Base-by-base conservation (phyloP, 2,113 vertebrate genomes). In the Sisor rabdophorus region DNA sequence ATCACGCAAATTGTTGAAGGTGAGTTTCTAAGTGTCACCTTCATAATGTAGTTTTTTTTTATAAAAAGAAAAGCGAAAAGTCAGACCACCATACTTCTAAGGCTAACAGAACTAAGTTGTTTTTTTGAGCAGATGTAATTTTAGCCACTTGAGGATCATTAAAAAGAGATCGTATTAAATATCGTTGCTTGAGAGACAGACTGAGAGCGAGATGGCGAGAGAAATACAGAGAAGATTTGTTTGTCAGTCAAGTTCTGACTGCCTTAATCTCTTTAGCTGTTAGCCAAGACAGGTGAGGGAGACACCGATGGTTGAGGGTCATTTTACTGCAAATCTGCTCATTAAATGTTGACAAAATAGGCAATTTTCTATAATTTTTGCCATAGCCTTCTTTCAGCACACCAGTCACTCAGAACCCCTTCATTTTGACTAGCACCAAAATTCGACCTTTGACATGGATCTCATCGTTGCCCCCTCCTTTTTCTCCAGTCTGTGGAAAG, bases 291-390 rank as follows among this genome's bases (percentile, higher is more conserved):
- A 50, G 32, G 84, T 83, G 79, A 69, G 79, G 74, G 69, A 79
- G 79, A 82, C 71, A 74, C 3, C 19, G n/a, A 36, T 24, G 9
- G 72, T 32, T 78, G 44, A 28, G 90, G 93, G 87, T 90, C 87
- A 80, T 84, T 86, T 91, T 91, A 86, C 88, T 88, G 88, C 91
- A 93, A 94, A 93, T 93, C 93, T 93, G 88, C 90, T 87, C 90
- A 94, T 94, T 93, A 94, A 95, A 95, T 93, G 94, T 95, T 94
- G 93, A 95, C 94, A 94, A 95, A 95, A 95, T 93, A 94, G 92
- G 87, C 93, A 93, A 96, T 96, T 96, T 96, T 95, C 91, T 92
- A 92, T 94, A 93, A 96, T 95, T 95, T 79, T 93, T 85, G 84
- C 85, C 71, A 83, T 79, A 47, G 91, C 85, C 88, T 74, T 94